Evolutionary conservation across 1,140 invertebrate genomes (phyloP).

Genomic region (Papilio dardanus): DNA sequence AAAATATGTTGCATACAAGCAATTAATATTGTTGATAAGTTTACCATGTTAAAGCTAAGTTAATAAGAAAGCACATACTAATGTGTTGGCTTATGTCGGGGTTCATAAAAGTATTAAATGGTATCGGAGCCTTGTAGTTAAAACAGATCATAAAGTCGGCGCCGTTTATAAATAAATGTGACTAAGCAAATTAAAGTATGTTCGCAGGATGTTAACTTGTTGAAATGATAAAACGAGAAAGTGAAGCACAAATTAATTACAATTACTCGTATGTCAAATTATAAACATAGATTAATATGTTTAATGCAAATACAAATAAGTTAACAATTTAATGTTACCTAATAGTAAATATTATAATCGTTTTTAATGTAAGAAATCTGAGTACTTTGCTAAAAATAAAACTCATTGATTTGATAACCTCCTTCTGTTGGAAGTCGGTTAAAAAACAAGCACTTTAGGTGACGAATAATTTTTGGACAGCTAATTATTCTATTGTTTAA

Average conservation of each 20-base stretch:
- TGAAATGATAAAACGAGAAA: not conserved
- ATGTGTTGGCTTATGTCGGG: not conserved
- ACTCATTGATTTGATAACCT: too few relatives aligned
- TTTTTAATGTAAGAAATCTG: too few relatives aligned
- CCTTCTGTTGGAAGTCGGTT: too few relatives aligned
- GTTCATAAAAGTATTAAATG: not conserved
- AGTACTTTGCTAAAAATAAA: too few relatives aligned
- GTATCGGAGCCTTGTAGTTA: slow-evolving; percentile 2
- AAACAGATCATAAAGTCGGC: not conserved
- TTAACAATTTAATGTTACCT: too few relatives aligned
- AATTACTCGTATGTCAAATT: not conserved
- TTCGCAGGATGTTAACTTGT: slow-evolving; percentile 6
- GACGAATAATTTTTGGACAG: not conserved
- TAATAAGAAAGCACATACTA: not conserved
- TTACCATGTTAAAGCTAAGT: too few relatives aligned
- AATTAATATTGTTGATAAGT: too few relatives aligned
- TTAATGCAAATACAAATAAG: too few relatives aligned
- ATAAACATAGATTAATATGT: too few relatives aligned
- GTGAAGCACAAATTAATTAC: not conserved
- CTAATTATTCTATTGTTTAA: slow-evolving; percentile 19
- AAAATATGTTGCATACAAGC: too few relatives aligned
- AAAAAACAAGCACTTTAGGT: not conserved
- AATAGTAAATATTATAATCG: too few relatives aligned
- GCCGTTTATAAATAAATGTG: slow-evolving; percentile 19
- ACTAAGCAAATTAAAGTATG: slow-evolving; percentile 11